Conservation (phyloP, 1,140 invertebrate species). For the Solenopsis fugax region DNA sequence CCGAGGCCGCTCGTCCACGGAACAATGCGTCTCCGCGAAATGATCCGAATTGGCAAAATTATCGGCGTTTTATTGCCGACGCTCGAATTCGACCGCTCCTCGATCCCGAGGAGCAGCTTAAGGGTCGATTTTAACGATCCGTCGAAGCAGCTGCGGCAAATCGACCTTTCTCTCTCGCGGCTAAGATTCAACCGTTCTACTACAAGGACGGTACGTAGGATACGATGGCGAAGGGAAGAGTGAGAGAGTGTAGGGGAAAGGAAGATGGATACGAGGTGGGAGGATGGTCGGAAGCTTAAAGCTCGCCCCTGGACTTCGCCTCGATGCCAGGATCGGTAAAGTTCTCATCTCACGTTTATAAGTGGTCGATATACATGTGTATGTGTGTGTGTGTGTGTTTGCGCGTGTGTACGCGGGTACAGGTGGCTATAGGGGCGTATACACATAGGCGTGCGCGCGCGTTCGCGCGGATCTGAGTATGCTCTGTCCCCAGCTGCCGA, state of each 20-base stretch:
- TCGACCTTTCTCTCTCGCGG: conserved; percentile 50
- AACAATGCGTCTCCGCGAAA: conserved; percentile 55
- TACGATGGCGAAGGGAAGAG: neutral
- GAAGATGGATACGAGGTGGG: conserved; percentile 16
- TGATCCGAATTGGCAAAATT: conserved; percentile 56
- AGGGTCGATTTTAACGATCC: conserved; percentile 57
- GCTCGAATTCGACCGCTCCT: conserved; percentile 41
- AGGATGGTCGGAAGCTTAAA: conserved; percentile 76
- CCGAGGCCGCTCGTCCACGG: neutral
- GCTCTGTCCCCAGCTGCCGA: conserved; percentile 83
- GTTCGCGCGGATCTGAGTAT: conserved; percentile 49
- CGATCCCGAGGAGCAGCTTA: conserved; percentile 40
- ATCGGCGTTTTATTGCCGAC: conserved; percentile 46
- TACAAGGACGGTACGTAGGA: conserved; percentile 10
- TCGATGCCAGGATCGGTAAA: conserved; percentile 75
- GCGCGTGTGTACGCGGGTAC: neutral
- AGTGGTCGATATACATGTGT: conserved; percentile 58
- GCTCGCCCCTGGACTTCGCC: conserved; percentile 74
- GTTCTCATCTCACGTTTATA: conserved; percentile 77
- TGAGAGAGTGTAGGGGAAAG: neutral
- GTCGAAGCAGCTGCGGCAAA: conserved; percentile 60
- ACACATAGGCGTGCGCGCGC: conserved; percentile 68
- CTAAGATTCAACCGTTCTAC: conserved; percentile 49
- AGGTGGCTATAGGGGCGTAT: neutral
- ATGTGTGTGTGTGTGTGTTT: neutral